phyloP scores from a whole-genome alignment of 2,797 vertebrate species.

The Catostomus latipinnis region DNA sequence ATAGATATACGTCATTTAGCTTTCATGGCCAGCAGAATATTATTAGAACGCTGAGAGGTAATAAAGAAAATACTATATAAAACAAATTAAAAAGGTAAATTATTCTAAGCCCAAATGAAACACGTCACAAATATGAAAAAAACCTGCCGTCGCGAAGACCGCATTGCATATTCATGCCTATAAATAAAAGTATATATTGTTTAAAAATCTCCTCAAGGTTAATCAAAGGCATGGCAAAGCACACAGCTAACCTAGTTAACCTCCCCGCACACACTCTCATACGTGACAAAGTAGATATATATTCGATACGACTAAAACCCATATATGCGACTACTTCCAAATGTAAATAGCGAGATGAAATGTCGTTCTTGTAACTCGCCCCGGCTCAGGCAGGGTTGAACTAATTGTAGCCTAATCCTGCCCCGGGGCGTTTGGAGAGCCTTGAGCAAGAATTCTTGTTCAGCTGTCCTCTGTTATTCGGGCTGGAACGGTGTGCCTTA shows the following conservation, averaged over 20 bases:
- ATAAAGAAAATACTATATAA: background rate
- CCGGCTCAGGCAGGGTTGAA: conserved; percentile 88
- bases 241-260: conserved; percentile 27
- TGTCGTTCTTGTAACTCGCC: conserved; percentile 88
- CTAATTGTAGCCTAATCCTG: conserved; percentile 98
- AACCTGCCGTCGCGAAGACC: too few relatives aligned
- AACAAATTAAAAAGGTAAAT: background rate
- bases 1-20: conserved; percentile 91
- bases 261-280: background rate
- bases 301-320: background rate
- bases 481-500: conserved; percentile 74
- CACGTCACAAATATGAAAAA: too few relatives aligned
- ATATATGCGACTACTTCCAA: background rate
- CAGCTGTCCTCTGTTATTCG: conserved; percentile 86
- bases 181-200: background rate
- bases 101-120: background rate
- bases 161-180: too few relatives aligned
- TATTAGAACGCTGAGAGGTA: background rate
- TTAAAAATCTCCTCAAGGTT: background rate
- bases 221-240: background rate
- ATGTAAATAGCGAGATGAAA: conserved; percentile 73
- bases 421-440: conserved; percentile 91
- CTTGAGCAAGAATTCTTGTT: conserved; percentile 88
- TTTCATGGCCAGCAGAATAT: conserved; percentile 87
- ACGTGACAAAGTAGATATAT: background rate